Percentiles rank a stretch among this genome's conserved stretches.
These are phyloP conservation scores for Equus quagga DNA, from an alignment of 2,113 vertebrate genomes.

Conservation along the genomic window DNA sequence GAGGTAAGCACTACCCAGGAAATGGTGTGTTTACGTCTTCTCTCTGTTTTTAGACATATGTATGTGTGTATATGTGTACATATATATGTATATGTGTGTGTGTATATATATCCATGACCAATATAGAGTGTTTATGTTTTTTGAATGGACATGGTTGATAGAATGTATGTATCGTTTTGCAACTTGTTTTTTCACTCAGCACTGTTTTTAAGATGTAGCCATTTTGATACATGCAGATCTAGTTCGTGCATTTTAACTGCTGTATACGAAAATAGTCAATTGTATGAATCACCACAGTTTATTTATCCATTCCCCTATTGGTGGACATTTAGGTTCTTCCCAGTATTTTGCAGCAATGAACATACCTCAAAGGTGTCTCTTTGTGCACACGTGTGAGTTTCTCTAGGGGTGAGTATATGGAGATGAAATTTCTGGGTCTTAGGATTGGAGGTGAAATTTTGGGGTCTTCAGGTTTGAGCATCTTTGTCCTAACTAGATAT, in stretches of 20 bases:
- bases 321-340: conserved; percentile 31
- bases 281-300: conserved; percentile 11
- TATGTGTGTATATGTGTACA: background rate
- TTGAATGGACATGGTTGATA: conserved; percentile 20
- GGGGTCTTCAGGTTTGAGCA: background rate
- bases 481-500: background rate
- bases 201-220: conserved; percentile 18
- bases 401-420: conserved; percentile 20
- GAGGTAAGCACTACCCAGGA: conserved; percentile 55
- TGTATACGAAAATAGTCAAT: background rate
- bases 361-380: background rate
- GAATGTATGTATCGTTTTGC: conserved; percentile 14
- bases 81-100: background rate
- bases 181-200: conserved; percentile 37
- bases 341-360: conserved; percentile 29
- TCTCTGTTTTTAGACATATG: background rate
- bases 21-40: conserved; percentile 43
- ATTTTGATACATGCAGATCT: background rate
- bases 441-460: background rate
- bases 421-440: background rate
- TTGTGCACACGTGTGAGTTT: conserved; percentile 46
- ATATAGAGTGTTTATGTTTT: conserved; percentile 15
- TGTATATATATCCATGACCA: background rate
- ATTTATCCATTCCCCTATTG: background rate
- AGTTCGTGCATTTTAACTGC: conserved; percentile 53